These are phyloP conservation scores for Saturnia pavonia DNA, from an alignment of 2,888 invertebrate genomes.

Conservation along the genomic window DNA sequence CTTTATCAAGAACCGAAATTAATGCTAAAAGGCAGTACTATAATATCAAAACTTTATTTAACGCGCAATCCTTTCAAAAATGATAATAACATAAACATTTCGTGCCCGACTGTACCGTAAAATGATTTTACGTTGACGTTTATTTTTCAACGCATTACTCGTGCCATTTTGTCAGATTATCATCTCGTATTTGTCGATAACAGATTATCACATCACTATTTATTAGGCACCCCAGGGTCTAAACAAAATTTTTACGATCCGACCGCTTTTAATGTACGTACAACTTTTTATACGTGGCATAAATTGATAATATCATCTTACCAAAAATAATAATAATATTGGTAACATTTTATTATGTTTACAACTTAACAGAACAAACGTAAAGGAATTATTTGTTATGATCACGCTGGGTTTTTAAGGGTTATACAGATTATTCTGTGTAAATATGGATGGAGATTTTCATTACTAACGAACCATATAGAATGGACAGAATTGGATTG, in stretches of 20 bases:
- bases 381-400: background rate
- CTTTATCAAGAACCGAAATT: no score
- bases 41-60: background rate
- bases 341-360: background rate
- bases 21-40: no score
- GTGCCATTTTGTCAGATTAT: slow-evolving; percentile 16
- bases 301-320: slow-evolving; percentile 45
- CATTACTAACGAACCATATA: no score
- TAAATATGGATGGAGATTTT: no score
- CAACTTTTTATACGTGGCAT: slow-evolving; percentile 42
- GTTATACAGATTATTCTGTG: background rate
- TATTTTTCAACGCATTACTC: slow-evolving; percentile 1
- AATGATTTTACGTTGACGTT: background rate
- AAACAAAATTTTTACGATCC: slow-evolving; percentile 56
- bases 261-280: slow-evolving; percentile 51
- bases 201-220: slow-evolving; percentile 45
- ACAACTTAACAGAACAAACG: background rate
- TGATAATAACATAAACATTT: background rate
- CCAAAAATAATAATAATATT: slow-evolving; percentile 26
- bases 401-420: background rate
- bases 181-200: slow-evolving; percentile 19
- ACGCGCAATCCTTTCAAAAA: background rate
- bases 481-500: no score
- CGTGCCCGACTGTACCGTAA: background rate
- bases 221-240: slow-evolving; percentile 47